Base-by-base conservation (phyloP, 1,140 invertebrate species). In the Pachypeltis micranthus region DNA sequence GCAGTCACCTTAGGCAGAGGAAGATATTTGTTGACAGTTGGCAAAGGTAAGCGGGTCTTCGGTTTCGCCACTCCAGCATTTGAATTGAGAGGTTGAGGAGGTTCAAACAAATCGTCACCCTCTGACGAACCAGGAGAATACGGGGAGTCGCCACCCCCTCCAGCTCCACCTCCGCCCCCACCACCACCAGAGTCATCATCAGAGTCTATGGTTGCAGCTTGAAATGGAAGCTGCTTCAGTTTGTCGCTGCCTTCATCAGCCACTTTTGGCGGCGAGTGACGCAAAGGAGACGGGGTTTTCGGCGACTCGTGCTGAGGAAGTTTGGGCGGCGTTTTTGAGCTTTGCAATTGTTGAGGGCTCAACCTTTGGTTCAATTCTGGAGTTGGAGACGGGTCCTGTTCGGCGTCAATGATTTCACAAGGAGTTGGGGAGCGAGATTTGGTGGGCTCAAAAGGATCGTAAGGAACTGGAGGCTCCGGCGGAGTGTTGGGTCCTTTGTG, bases 371-470 rank as follows among this genome's bases (percentile, higher is more conserved):
- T 24, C n/a, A n/a, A 23, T 12, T 57, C 62, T 12, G 29, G 55
- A 24, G 29, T 27, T 10, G 55, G 62, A 16, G 55, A 4, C 21
- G n/a, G 26, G 3, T 51, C 24, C 16, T 27, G 16, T 19, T 51
- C 56, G 16, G 25, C 54, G 26, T 59, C 39, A 3, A 24, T 12
- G 16, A 59, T 58, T 24, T 56, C 70, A 31, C 74, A 74, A 19
- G 70, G 69, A 24, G 74, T 73, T 0, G 76, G 75, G 0, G 86
- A 87, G 1, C 87, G 79, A 1, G 88, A 90, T 70, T 88, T 89
- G 0, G 89, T 91, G 1, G 89, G 89, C 70, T 91, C 88, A 71
- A 90, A 91, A 1, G 90, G 90, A 82, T 91, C 89, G 72, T 91
- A 92, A 2, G 82, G 84, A 2, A 84, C 65, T 63, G 81, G 82